Evolutionary conservation across 2,113 vertebrate genomes (phyloP).

Genomic region (Motacilla alba): DNA sequence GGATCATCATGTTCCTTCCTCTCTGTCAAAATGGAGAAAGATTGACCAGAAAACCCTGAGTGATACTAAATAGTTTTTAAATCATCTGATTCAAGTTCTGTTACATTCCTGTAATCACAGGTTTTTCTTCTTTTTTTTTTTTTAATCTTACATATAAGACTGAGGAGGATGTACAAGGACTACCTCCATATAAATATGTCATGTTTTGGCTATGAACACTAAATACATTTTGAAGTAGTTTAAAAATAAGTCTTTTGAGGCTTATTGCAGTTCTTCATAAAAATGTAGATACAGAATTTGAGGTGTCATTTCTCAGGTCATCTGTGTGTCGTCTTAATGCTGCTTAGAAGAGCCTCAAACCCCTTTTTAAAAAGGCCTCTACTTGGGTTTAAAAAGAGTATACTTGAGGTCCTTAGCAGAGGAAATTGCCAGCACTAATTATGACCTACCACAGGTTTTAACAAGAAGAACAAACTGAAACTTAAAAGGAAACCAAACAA

Average conservation of each 20-base stretch:
- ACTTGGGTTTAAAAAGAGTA: background rate
- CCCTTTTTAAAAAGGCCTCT: background rate
- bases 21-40: background rate
- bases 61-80: background rate
- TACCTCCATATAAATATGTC: background rate
- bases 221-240: background rate
- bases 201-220: background rate
- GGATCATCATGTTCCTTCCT: background rate
- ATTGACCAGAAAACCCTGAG: background rate
- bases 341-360: background rate
- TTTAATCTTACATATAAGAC: background rate
- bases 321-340: background rate
- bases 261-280: background rate
- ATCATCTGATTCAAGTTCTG: background rate
- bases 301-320: background rate
- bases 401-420: conserved; percentile 26
- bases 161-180: background rate
- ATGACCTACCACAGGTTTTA: conserved; percentile 33
- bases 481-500: conserved; percentile 66
- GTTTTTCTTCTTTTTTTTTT: background rate
- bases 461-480: conserved; percentile 38
- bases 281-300: background rate
- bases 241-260: background rate
- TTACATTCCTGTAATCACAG: background rate
- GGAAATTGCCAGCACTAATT: conserved; percentile 46